Evolutionary conservation across 2,888 invertebrate genomes (phyloP).

Genomic region (Eledone cirrhosa): DNA sequence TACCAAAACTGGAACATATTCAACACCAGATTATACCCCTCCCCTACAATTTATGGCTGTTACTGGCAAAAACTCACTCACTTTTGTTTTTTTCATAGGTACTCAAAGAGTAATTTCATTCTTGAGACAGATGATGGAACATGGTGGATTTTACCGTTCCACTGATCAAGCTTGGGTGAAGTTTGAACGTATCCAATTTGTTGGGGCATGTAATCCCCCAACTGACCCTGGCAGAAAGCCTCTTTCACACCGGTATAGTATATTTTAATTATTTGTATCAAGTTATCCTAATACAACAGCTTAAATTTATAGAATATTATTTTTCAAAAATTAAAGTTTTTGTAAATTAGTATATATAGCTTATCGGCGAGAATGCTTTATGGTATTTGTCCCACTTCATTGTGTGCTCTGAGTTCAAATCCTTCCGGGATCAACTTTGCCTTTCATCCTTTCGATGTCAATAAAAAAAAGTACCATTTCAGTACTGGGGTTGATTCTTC

Average conservation of each 20-base stretch:
- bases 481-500: no score
- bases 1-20: no score
- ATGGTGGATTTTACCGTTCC: slow-evolving; percentile 74
- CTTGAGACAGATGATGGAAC: slow-evolving; percentile 95
- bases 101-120: slow-evolving; percentile 98
- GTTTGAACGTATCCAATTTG: slow-evolving; percentile 97
- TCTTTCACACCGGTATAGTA: slow-evolving; percentile 78
- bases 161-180: slow-evolving; percentile 95
- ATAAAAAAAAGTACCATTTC: no score
- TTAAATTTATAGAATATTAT: not conserved
- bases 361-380: no score
- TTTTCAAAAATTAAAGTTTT: not conserved
- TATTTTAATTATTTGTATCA: not conserved
- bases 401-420: no score
- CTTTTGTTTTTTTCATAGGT: slow-evolving; percentile 53
- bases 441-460: no score
- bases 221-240: slow-evolving; percentile 99
- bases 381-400: no score
- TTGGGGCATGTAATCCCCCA: slow-evolving; percentile 99
- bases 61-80: not conserved
- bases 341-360: no score
- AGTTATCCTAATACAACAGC: not conserved
- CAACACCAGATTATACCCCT: no score
- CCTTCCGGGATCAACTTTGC: no score
- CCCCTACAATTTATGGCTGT: no score